A percentile compares a stretch with the other conserved stretches of the same genome.
These are phyloP conservation scores for Tachycineta bicolor DNA, from an alignment of 2,113 vertebrate species.

Conservation along the genomic window DNA sequence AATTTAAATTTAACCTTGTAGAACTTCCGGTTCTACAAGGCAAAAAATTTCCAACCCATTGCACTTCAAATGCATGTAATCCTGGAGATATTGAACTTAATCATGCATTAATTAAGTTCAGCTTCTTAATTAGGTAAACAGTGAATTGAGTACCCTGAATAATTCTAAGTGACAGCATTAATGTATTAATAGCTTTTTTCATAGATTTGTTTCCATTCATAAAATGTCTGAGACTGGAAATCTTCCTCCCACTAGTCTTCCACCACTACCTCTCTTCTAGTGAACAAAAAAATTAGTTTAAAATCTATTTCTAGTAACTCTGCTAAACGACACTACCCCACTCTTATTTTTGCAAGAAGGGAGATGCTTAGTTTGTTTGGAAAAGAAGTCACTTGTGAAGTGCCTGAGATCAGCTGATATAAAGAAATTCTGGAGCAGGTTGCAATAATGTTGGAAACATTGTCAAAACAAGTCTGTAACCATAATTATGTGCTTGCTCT, in stretches of 20 bases:
- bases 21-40: background rate
- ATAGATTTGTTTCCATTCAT: background rate
- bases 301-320: background rate
- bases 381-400: background rate
- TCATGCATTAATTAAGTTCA: background rate
- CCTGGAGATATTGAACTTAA: background rate
- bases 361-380: background rate
- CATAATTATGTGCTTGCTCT: constrained; percentile 62
- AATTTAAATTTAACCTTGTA: background rate
- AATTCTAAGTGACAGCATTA: background rate
- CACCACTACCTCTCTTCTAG: background rate
- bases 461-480: constrained; percentile 51
- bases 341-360: background rate
- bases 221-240: background rate
- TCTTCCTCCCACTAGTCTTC: background rate
- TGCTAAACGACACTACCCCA: background rate
- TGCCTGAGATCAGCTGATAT: background rate
- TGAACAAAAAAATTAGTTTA: background rate
- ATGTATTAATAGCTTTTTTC: background rate
- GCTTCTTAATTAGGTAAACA: background rate
- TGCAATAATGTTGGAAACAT: constrained; percentile 33
- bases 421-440: constrained; percentile 45
- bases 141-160: background rate
- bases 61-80: background rate
- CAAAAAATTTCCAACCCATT: background rate